phyloP scores from a whole-genome alignment of 2,888 invertebrate species.

The Macaria notata region DNA sequence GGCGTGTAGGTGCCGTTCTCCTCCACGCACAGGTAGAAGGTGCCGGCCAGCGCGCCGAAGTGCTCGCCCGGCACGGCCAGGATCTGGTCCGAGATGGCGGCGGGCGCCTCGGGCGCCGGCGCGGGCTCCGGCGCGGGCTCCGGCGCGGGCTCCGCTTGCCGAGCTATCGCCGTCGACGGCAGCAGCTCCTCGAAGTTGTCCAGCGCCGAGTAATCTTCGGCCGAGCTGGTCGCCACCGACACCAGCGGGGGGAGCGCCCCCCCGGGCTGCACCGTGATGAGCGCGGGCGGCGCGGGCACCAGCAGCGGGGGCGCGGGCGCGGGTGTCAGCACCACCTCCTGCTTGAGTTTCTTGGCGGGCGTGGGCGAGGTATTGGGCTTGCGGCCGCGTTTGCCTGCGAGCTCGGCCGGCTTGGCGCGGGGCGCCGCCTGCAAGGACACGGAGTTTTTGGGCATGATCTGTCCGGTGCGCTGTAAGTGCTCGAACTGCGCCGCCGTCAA shows the following conservation, averaged over 20 bases:
- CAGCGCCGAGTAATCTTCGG: conserved; percentile 58
- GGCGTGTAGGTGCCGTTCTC: conserved; percentile 87
- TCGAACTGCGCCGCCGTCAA: conserved; percentile 77
- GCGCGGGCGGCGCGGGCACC: conserved; percentile 1
- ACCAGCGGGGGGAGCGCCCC: conserved; percentile 46
- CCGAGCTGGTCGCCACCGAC: conserved; percentile 44
- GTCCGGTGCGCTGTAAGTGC: conserved; percentile 73
- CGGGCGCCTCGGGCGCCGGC: conserved; percentile 29
- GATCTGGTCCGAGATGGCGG: conserved; percentile 83
- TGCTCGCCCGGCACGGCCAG: conserved; percentile 88
- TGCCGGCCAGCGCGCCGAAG: conserved; percentile 87
- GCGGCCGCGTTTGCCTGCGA: conserved; percentile 54
- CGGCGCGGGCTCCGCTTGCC: conserved; percentile 40
- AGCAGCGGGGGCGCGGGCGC: conserved; percentile 37
- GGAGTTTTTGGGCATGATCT: conserved; percentile 66
- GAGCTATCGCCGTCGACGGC: conserved; percentile 71
- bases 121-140: conserved; percentile 29
- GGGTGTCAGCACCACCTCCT: conserved; percentile 40
- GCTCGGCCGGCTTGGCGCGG: conserved; percentile 40
- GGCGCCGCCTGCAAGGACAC: conserved; percentile 25
- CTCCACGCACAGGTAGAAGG: conserved; percentile 88
- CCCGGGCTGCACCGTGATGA: conserved; percentile 21
- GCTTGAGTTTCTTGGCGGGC: conserved; percentile 15
- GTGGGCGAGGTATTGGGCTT: conserved; percentile 46
- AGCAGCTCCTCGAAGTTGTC: conserved; percentile 74